These are phyloP conservation scores for Spilosoma lubricipeda DNA, from an alignment of 2,888 invertebrate species.

Conservation along the genomic window DNA sequence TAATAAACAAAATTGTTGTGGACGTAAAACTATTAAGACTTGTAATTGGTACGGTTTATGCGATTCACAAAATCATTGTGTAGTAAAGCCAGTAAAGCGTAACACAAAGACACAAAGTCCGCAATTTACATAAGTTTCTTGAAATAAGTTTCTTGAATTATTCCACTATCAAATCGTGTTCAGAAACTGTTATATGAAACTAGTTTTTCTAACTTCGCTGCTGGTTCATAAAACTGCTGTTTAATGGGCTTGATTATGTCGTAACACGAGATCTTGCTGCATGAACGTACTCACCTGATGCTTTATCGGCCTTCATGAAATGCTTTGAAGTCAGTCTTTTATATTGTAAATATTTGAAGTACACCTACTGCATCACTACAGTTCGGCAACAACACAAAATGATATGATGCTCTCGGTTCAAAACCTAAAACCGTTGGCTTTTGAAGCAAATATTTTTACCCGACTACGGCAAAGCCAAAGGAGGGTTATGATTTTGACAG, in stretches of 20 bases:
- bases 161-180: background rate
- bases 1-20: background rate
- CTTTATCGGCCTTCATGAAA: background rate
- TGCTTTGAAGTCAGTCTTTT: conserved; percentile 33
- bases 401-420: background rate
- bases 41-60: background rate
- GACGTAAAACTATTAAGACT: background rate
- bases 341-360: background rate
- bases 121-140: background rate
- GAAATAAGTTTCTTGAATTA: background rate
- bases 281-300: background rate
- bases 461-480: no score
- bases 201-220: background rate
- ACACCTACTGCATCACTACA: background rate
- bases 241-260: background rate
- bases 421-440: background rate
- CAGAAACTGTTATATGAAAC: background rate
- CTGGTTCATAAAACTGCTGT: background rate
- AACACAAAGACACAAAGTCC: background rate
- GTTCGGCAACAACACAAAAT: background rate
- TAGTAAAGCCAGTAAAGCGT: background rate
- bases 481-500: no score
- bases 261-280: background rate
- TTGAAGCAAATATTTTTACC: background rate
- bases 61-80: background rate